Percentiles rank a stretch among this genome's conserved stretches.
These are phyloP conservation scores for Hippocampus abdominalis DNA, from an alignment of 2,113 vertebrate genomes.

Conservation along the genomic window DNA sequence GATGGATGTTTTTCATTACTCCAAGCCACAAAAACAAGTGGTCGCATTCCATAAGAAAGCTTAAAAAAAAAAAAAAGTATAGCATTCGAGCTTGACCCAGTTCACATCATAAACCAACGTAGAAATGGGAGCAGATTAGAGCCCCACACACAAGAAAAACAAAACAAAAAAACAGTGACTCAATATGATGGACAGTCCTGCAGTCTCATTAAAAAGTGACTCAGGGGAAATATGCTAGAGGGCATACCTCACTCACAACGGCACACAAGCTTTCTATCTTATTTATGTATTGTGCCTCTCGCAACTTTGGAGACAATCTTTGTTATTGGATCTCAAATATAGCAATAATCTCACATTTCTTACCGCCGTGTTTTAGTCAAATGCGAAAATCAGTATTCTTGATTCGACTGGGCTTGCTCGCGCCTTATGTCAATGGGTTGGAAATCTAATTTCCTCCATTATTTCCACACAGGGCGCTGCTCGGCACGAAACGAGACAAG, in stretches of 20 bases:
- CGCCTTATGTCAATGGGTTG: conserved; percentile 4
- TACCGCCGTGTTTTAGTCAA: not conserved
- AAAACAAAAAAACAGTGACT: conserved; percentile 16
- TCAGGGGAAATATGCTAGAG: conserved; percentile 45
- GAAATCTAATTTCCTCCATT: conserved; percentile 4
- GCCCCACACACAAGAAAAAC: conserved; percentile 29
- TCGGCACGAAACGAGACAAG: conserved; percentile 10
- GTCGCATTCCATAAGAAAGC: not conserved
- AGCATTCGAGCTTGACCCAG: conserved; percentile 8
- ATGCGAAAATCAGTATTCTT: not conserved
- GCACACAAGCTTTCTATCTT: conserved; percentile 1
- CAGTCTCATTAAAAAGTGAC: conserved; percentile 50
- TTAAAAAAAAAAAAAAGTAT: not conserved
- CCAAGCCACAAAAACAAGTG: not conserved
- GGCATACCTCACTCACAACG: conserved; percentile 34
- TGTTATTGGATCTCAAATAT: not conserved
- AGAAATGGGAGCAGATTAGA: conserved; percentile 15
- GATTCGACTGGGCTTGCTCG: not conserved
- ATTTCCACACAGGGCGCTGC: not conserved
- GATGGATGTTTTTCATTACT: conserved; percentile 1
- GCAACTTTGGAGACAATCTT: conserved; percentile 12
- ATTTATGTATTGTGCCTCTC: conserved; percentile 19
- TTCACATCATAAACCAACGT: conserved; percentile 10
- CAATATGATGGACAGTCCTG: conserved; percentile 42
- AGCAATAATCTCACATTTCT: not conserved